Evolutionary conservation across 37 sponge, comb jelly and placozoan genomes (phyloP).

Genomic region (Beroe forskalii): DNA sequence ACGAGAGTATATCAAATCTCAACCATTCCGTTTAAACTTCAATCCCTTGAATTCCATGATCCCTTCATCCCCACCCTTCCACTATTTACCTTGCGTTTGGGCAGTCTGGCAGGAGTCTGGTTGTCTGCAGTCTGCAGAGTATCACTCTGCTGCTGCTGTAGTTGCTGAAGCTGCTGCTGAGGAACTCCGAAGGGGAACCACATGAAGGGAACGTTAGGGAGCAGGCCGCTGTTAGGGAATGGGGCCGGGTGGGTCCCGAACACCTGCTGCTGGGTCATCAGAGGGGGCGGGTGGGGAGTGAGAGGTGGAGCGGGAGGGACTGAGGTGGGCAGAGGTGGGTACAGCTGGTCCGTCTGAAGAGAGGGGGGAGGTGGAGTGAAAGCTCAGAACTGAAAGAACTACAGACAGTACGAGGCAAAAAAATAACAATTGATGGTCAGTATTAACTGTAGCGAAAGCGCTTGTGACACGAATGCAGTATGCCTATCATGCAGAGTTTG

Average conservation of each 20-base stretch:
- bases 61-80: neutral
- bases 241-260: slow-evolving; percentile 44
- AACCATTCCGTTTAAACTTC: no score
- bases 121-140: neutral
- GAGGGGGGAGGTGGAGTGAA: neutral
- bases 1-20: no score
- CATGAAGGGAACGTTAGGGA: slow-evolving; percentile 62
- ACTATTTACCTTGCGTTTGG: slow-evolving; percentile 14
- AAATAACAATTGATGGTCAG: no score
- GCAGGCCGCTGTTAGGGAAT: slow-evolving; percentile 6
- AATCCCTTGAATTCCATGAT: no score
- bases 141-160: neutral
- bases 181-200: slow-evolving; percentile 63
- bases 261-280: slow-evolving; percentile 6
- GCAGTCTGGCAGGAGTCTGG: neutral
- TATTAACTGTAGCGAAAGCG: no score
- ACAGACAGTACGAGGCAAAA: no score
- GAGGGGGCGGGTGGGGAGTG: neutral
- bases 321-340: slow-evolving; percentile 37
- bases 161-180: slow-evolving; percentile 22
- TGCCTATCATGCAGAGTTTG: no score
- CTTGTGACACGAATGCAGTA: no score
- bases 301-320: neutral
- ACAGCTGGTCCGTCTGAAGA: neutral
- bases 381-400: no score